Conservation (phyloP, 2,113 vertebrate species). For the Strigops habroptila region DNA sequence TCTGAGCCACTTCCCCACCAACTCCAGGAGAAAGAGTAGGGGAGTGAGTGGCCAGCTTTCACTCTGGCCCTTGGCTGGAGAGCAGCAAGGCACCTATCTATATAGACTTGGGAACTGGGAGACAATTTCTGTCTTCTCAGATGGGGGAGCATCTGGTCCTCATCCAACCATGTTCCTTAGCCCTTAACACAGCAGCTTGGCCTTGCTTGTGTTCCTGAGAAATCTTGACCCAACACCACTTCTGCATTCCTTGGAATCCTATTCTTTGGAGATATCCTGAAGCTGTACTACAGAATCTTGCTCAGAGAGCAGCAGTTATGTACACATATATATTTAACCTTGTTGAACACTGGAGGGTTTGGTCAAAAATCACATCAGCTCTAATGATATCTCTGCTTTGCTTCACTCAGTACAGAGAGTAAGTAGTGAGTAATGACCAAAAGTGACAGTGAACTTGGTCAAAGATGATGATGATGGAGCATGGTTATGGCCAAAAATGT, state of each 20-base stretch:
- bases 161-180: not conserved
- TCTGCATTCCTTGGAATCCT: not conserved
- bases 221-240: not conserved
- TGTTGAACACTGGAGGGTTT: not conserved
- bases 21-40: not conserved
- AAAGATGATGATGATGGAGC: not conserved
- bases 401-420: not conserved
- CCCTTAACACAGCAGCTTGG: not conserved
- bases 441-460: not conserved
- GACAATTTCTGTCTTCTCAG: not conserved
- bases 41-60: not conserved
- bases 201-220: not conserved
- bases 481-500: fast-evolving
- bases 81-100: not conserved
- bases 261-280: not conserved
- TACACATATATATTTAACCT: not conserved
- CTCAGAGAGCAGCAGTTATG: not conserved
- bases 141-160: not conserved
- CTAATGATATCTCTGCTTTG: not conserved
- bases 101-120: not conserved
- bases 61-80: not conserved
- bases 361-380: not conserved
- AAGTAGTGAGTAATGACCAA: not conserved
- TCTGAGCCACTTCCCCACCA: not conserved
- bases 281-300: not conserved